Conservation (phyloP, 2,113 vertebrate species). For the Muntiacus reevesi region DNA sequence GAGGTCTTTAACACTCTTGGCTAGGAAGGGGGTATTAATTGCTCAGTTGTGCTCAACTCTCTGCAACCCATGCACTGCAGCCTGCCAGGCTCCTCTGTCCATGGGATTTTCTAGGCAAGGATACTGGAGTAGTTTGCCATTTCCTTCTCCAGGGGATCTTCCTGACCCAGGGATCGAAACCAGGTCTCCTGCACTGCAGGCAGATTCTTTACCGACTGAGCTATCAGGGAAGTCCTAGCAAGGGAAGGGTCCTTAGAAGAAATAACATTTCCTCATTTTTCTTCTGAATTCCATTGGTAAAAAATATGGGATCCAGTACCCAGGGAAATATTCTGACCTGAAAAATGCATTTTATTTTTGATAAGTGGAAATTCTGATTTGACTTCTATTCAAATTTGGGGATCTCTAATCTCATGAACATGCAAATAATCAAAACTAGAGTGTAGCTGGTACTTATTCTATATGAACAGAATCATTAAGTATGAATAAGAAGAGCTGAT, state of each 20-base stretch:
- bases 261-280: not conserved
- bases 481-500: not conserved
- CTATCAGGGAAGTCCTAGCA: not conserved
- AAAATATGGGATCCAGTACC: not conserved
- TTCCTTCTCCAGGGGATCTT: not conserved
- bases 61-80: not conserved
- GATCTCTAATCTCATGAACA: not conserved
- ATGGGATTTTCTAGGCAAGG: not conserved
- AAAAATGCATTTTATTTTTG: constrained; percentile 1
- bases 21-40: not conserved
- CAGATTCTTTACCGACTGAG: not conserved
- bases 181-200: not conserved
- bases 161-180: not conserved
- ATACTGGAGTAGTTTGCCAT: not conserved
- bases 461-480: not conserved
- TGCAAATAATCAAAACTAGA: not conserved
- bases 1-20: not conserved
- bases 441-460: not conserved
- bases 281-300: not conserved
- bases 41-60: not conserved
- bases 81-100: not conserved
- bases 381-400: not conserved
- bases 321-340: not conserved
- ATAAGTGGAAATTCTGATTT: not conserved
- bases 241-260: not conserved